Evolutionary conservation across 2,797 vertebrate species (phyloP), one percentile per base, ranked within the genome.

Genomic region (Eulemur mongoz): DNA sequence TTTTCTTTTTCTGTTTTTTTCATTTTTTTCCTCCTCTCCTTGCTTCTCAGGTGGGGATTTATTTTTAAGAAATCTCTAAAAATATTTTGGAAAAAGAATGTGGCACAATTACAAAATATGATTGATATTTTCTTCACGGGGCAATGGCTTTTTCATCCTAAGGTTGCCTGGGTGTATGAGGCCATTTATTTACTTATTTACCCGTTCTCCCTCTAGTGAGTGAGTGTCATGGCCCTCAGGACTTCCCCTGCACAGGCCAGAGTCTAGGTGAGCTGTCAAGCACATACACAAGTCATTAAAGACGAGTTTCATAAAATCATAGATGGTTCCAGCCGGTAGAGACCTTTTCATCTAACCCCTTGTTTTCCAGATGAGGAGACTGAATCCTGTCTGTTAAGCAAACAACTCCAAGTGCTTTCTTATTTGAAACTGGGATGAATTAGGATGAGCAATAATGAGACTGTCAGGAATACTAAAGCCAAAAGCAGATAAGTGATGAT

Each of bases 401-500:
- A 94, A 70, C 27, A 93, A 89, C 57, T 94, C 67, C 79, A 95
- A 83, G 91, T 59, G 50, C 43, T 86, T 96, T 97, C 81, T 72
- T 94, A 52, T 48, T 54, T 43, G 97, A 82, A 97, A 65, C 30
- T 48, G 69, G 50, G 35, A 63, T 90, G 97, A 81, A 95, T 97
- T 88, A 75, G 87, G 73, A 97, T 82, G 50, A 97, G 79, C 75
- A 96, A 79, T 93, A 94, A 93, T 25, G 81, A 97, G 97, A 97
- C 97, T 91, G 48, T 96, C 93, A 97, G 87, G 95, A 89, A 97
- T 52, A 43, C 76, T 94, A 65, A 98, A 98, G 93, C 97, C 93
- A 98, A 98, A 95, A 98, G 96, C 96, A 96, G 61, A 97, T 98
- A 85, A 91, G 96, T 97, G 97, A 98, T 97, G 91, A 97, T 72